These are phyloP conservation scores for Drosophila fulvimacula DNA, from an alignment of 2,888 invertebrate genomes.

Conservation along the genomic window DNA sequence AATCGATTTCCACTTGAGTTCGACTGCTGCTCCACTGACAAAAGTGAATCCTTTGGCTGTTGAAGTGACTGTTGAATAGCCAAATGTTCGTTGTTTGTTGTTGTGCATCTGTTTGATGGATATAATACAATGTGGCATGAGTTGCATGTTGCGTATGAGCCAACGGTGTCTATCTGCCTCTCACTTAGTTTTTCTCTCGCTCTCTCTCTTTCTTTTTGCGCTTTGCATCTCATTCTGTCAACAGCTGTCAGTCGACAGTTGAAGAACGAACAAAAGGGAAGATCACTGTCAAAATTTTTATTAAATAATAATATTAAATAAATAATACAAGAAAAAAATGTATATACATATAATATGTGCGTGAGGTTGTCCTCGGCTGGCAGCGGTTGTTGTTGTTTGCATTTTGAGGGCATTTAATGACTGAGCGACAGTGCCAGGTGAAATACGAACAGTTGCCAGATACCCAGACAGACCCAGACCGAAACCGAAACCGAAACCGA, in stretches of 20 bases:
- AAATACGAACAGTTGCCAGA: conserved; percentile 78
- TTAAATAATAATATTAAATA: conserved; percentile 73
- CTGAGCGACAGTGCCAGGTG: conserved; percentile 75
- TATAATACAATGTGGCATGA: conserved; percentile 57
- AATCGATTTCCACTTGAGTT: conserved; percentile 10
- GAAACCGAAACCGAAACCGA: conserved; percentile 32
- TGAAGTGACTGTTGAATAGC: conserved; percentile 23
- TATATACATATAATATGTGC: conserved; percentile 22
- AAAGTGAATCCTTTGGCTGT: conserved; percentile 3
- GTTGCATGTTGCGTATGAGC: conserved; percentile 40
- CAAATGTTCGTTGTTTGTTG: conserved; percentile 20
- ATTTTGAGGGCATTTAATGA: conserved; percentile 78
- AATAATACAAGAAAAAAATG: conserved; percentile 32
- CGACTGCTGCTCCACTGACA: conserved; percentile 8
- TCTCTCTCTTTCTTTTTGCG: background rate
- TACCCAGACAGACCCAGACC: conserved; percentile 51
- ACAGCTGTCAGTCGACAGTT: conserved; percentile 52
- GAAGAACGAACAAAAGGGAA: conserved; percentile 42
- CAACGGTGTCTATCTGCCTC: conserved; percentile 12
- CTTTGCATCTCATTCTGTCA: conserved; percentile 54
- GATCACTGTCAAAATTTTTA: conserved; percentile 62
- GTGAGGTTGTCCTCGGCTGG: conserved; percentile 54
- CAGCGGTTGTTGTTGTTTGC: conserved; percentile 66
- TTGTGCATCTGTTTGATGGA: conserved; percentile 60
- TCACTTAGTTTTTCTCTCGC: conserved; percentile 8